These are phyloP conservation scores for Antigone vipio DNA, from an alignment of 2,113 vertebrate genomes.

Conservation along the genomic window DNA sequence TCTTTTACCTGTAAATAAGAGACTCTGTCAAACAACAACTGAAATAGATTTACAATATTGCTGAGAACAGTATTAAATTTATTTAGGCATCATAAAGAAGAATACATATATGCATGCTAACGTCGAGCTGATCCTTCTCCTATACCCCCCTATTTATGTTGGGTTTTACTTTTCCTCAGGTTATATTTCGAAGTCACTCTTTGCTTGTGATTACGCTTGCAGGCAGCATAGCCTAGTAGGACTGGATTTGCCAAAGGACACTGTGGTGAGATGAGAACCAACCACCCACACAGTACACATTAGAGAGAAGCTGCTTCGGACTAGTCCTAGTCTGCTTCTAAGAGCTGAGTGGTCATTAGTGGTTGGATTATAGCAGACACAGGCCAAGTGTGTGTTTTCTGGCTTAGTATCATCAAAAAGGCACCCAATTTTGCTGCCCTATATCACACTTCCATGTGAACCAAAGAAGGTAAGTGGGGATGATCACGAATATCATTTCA, in stretches of 20 bases:
- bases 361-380: background rate
- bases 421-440: fast-evolving
- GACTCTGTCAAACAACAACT: background rate
- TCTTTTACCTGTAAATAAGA: background rate
- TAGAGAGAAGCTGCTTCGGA: background rate
- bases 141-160: fast-evolving
- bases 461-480: background rate
- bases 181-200: background rate
- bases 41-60: background rate
- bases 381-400: background rate
- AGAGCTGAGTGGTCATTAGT: background rate
- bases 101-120: background rate
- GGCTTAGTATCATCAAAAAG: background rate
- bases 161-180: fast-evolving
- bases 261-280: background rate
- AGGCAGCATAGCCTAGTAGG: background rate
- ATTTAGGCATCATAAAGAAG: background rate
- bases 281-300: fast-evolving
- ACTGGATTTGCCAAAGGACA: background rate
- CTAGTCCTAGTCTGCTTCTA: background rate
- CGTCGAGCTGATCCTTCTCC: background rate
- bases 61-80: background rate
- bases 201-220: background rate
- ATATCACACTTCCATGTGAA: background rate
- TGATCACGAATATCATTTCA: background rate